Evolutionary conservation across 2,113 vertebrate genomes (phyloP).

Genomic region (Prionailurus viverrinus): DNA sequence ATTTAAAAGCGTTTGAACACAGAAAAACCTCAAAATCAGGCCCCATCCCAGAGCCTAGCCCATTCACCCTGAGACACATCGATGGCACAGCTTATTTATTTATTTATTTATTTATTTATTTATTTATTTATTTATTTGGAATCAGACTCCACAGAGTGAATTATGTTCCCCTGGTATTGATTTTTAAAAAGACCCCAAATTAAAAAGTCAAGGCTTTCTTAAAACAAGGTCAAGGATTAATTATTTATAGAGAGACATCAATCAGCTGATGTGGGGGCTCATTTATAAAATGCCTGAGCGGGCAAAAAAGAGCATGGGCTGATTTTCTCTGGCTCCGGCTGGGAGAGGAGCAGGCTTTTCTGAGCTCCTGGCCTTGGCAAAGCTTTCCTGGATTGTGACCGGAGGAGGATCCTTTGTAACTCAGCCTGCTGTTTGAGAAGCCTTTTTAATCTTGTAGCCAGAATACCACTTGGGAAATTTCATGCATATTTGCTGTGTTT

Average conservation of each 20-base stretch:
- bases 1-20: slow-evolving; percentile 73
- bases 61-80: not conserved
- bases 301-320: slow-evolving; percentile 67
- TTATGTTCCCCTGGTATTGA: slow-evolving; percentile 71
- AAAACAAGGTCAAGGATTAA: slow-evolving; percentile 89
- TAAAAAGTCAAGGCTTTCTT: slow-evolving; percentile 85
- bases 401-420: slow-evolving; percentile 48
- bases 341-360: not conserved
- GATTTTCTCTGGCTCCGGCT: slow-evolving; percentile 52
- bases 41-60: not conserved
- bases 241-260: slow-evolving; percentile 89
- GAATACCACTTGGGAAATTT: slow-evolving; percentile 80
- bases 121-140: slow-evolving; percentile 69
- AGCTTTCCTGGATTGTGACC: not conserved
- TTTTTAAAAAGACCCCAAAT: slow-evolving; percentile 84
- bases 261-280: slow-evolving; percentile 82
- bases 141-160: slow-evolving; percentile 68
- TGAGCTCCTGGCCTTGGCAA: not conserved
- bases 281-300: slow-evolving; percentile 84
- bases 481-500: slow-evolving; percentile 85
- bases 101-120: slow-evolving; percentile 66
- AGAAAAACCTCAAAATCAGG: slow-evolving; percentile 56
- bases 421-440: slow-evolving; percentile 55
- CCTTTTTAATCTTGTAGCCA: slow-evolving; percentile 72
- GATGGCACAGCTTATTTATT: slow-evolving; percentile 53